Evolutionary conservation across 2,888 invertebrate species (phyloP), one percentile per base, ranked within the genome.

Genomic region (Microctonus aethiopoides): DNA sequence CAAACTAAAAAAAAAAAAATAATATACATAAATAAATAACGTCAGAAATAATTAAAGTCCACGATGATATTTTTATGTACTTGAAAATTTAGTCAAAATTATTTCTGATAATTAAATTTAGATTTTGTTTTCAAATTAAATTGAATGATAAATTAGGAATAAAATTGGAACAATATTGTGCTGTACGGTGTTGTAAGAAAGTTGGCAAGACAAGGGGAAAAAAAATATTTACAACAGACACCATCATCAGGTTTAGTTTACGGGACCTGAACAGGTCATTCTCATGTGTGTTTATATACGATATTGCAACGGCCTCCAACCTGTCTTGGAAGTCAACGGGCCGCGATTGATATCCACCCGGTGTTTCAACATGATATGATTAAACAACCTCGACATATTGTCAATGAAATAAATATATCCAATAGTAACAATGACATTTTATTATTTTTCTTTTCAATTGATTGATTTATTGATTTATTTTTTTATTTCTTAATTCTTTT

Each of bases 221-320:
- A 13, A 46, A 16, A 13, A 16, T 10, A 46, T 6, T 13, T 13
- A 46, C 1, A 46, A 46, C 1, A 10, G 41, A 13, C 10, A 52
- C 22, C n/a, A 26, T 29, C 29, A 29, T 54, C 54, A 29, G 54
- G 54, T 54, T 54, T 54, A 54, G 54, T 54, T 54, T 54, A 54
- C 54, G 54, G 54, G 54, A 54, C 13, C 54, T 54, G 26, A n/a
- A 54, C 24, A 29, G 29, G 54, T 26, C 54, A 54, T 29, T 26
- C 54, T 54, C 13, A 26, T 26, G 54, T 4, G 16, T 46, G 29
- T 24, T 2, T 26, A 54, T 26, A 54, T 6, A 52, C 10, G 0
- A 10, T 16, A 2, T 54, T 24, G 29, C 54, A 29, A 24, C 24
- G 24, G 54, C 26, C 29, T 24, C 54, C 13, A 54, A 54, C 54